Conservation (phyloP, 1,140 invertebrate species). For the Drosophila bifasciata region DNA sequence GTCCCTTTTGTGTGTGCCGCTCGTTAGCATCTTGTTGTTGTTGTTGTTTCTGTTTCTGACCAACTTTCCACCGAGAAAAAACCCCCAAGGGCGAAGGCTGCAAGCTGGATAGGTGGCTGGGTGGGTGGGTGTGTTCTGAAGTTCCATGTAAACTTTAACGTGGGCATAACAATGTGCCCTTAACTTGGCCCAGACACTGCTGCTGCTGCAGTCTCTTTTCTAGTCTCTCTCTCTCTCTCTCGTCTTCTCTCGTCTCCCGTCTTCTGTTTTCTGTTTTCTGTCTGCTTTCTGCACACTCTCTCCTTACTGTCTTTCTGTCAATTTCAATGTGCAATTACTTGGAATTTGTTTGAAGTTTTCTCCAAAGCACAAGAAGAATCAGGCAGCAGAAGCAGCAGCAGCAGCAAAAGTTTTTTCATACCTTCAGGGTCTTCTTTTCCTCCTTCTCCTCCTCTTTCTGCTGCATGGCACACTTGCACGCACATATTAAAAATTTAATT, state of each 20-base stretch:
- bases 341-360: constrained; percentile 78
- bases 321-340: constrained; percentile 78
- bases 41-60: constrained; percentile 46
- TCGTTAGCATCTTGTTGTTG: constrained; percentile 54
- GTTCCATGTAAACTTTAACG: constrained; percentile 57
- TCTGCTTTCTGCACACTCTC: neutral
- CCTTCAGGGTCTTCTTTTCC: neutral
- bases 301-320: constrained; percentile 32
- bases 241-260: neutral
- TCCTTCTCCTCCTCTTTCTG: neutral
- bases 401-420: constrained; percentile 53
- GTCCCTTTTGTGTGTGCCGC: constrained; percentile 1
- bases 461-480: neutral
- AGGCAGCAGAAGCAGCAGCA: no score
- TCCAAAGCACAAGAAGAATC: no score
- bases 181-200: constrained; percentile 44
- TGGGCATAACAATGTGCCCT: constrained; percentile 61
- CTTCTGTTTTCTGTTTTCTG: neutral
- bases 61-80: constrained; percentile 43
- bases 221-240: neutral
- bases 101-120: neutral
- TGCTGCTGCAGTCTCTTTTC: neutral
- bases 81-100: neutral
- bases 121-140: neutral
- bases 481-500: constrained; percentile 76